Conservation (phyloP, 2,888 invertebrate genomes). For the Cosmopolites sordidus region DNA sequence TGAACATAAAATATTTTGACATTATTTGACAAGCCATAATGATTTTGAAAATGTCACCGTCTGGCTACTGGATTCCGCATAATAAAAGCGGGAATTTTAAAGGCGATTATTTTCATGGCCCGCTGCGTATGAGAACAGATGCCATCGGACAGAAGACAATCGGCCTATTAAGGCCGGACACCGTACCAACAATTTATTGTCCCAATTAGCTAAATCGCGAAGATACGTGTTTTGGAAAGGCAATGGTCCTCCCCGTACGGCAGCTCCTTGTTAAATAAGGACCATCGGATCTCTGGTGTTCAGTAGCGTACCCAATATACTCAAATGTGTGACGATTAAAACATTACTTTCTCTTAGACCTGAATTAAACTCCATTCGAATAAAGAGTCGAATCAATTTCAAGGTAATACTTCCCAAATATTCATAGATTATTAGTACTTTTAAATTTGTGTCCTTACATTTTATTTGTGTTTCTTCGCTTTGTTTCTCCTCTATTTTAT, state of each 20-base stretch:
- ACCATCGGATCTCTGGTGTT: conserved; percentile 15
- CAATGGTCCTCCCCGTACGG: conserved; percentile 42
- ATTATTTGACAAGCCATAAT: no score
- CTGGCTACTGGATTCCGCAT: conserved; percentile 26
- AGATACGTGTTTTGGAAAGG: conserved; percentile 51
- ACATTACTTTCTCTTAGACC: no score
- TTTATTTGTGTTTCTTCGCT: no score
- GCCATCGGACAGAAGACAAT: conserved; percentile 50
- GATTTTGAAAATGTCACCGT: no score
- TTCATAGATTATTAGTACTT: no score
- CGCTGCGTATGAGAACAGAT: conserved; percentile 45
- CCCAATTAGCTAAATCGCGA: conserved; percentile 54
- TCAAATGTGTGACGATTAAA: no score
- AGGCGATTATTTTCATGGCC: conserved; percentile 38
- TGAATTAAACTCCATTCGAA: no score
- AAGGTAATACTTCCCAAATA: no score
- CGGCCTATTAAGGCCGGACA: conserved; percentile 52
- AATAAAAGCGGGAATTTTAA: conserved; percentile 27
- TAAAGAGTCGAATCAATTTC: no score
- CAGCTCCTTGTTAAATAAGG: conserved; percentile 40
- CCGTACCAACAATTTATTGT: conserved; percentile 54
- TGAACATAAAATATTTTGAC: no score
- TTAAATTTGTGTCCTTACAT: no score
- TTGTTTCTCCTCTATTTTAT: no score
- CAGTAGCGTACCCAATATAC: conserved; percentile 14